Base-by-base conservation (phyloP, 2,888 invertebrate species). In the Oscheius sp. region DNA sequence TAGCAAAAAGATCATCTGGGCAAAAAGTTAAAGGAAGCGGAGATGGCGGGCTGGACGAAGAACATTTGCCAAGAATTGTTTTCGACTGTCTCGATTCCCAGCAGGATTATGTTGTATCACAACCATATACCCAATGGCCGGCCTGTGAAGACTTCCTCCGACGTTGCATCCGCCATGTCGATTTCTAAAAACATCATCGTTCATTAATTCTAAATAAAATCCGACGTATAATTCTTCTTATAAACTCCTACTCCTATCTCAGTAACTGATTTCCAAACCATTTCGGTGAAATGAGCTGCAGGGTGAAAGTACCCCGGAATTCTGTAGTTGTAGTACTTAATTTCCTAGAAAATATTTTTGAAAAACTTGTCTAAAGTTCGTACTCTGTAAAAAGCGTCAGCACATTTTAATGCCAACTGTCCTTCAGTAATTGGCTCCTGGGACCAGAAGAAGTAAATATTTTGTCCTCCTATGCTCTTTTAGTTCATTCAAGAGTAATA, bases 201-300 rank as follows among this genome's bases (percentile, higher is more conserved):
- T 10, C 29, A 15, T 25, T 20, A 2, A 5, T 6, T 17, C 6
- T 25, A 48, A 6, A n/a, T 5, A 58, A 58, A 48, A 64, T 33
- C 65, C 58, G 53, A 72, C 72, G 65, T 72, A 52, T 69, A 72
- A 27, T 46, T 31, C 42, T 48, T 57, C 39, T 57, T 58, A 37
- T 46, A 65, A 12, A 71, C 52, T 27, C 68, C 72, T n/a, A 74
- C 61, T 52, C 74, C 74, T 25, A 74, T 72, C 46, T 72, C 68
- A n/a, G 55, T 64, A 37, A 70, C 70, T 29, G 55, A 52, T 48
- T 70, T 72, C 74, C 74, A 74, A 15, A 74, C 66, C 72, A 74
- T 72, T 50, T 74, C 69, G 15, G 74, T 74, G 52, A 74, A 74
- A 63, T 74, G 74, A 3, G 72, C 72, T 12, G 72, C 70, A n/a